phyloP scores from a whole-genome alignment of 30 jellyfish, hydroid and myxozoan genomes.

The Aurelia sp. region DNA sequence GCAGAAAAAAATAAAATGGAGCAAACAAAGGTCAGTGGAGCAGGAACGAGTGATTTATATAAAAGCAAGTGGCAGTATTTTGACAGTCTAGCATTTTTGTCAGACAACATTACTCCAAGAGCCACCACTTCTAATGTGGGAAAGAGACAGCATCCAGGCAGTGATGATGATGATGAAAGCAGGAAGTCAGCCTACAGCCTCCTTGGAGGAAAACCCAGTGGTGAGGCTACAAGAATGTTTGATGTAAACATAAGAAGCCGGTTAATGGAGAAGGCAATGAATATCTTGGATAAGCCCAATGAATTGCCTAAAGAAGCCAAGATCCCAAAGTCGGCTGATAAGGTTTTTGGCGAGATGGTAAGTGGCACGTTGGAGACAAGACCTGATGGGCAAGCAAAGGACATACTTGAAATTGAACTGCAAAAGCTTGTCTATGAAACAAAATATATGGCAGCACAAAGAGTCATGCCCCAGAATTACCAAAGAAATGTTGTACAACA shows the following conservation, averaged over 20 bases:
- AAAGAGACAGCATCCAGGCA: constrained; percentile 15
- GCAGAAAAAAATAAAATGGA: constrained; percentile 20
- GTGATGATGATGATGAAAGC: constrained; percentile 42
- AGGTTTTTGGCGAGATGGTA: constrained; percentile 12
- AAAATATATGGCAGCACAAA: constrained; percentile 18
- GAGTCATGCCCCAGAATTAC: constrained; percentile 32
- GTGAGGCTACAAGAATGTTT: constrained; percentile 1
- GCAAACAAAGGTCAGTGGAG: constrained; percentile 51
- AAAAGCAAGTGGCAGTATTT: constrained; percentile 39
- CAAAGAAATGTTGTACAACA: background rate
- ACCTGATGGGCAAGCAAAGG: constrained; percentile 33
- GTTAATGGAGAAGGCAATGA: constrained; percentile 17
- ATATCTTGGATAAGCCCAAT: constrained; percentile 21
- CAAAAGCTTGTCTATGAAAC: constrained; percentile 30
- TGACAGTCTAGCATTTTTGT: constrained; percentile 38
- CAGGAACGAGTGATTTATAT: constrained; percentile 38
- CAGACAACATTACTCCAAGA: constrained; percentile 48
- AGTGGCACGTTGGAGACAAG: constrained; percentile 12
- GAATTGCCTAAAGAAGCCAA: constrained; percentile 19
- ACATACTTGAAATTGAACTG: constrained; percentile 15
- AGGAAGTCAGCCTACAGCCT: constrained; percentile 27
- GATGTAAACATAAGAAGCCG: constrained; percentile 8
- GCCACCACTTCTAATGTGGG: constrained; percentile 53
- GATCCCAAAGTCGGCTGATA: constrained; percentile 34
- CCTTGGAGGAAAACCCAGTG: constrained; percentile 17